These are phyloP conservation scores for Exaiptasia diaphana DNA, from an alignment of 64 coral and sea anemone species.

Conservation along the genomic window DNA sequence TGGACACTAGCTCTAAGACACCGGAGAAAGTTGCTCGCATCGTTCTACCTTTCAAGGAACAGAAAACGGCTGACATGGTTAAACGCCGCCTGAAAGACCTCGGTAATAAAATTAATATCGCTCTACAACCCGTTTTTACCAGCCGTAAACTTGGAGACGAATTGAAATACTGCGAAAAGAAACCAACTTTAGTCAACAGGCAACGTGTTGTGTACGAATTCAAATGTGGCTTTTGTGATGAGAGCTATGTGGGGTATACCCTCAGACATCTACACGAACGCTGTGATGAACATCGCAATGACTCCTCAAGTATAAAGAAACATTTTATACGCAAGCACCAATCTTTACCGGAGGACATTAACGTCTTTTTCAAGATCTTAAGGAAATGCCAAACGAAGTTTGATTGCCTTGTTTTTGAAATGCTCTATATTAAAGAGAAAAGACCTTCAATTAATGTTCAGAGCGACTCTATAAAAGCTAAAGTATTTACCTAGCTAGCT, in stretches of 20 bases:
- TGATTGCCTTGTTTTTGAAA: no score
- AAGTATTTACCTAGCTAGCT: no score
- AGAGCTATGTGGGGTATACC: conserved; percentile 17
- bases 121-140: background rate
- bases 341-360: no score
- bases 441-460: no score
- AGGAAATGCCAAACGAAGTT: no score
- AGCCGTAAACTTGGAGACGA: background rate
- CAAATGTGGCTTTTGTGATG: conserved; percentile 1
- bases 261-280: conserved; percentile 24
- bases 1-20: no score
- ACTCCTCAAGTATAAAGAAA: background rate
- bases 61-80: background rate
- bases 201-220: conserved; percentile 10
- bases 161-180: background rate
- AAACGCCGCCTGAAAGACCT: background rate
- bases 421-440: no score
- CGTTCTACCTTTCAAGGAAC: background rate
- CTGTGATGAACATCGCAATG: background rate
- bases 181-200: background rate
- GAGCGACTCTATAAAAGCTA: no score
- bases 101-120: background rate
- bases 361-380: no score
- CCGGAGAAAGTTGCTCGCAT: background rate
- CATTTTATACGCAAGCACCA: no score